Base-by-base conservation (phyloP, 2,113 vertebrate genomes). In the Melanerpes aurifrons region DNA sequence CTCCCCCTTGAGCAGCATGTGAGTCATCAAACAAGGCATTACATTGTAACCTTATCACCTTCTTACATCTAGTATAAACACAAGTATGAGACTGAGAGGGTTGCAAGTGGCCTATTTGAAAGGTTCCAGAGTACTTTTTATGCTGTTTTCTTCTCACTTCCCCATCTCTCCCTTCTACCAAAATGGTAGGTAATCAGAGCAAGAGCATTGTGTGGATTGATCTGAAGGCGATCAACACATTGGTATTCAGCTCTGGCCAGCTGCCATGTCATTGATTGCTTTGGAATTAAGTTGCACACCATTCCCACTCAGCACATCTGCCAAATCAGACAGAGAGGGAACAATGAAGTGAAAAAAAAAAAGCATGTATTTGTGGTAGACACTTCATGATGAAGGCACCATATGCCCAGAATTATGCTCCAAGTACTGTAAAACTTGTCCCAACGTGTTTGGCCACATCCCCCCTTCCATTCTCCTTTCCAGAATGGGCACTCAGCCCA, bases 181-280 rank as follows among this genome's bases (percentile, higher is more conserved):
- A 97, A 95, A 93, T 97, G 96, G 96, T 96, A 98, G 96, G 97
- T 97, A 97, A 96, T 94, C 91, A 72, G 92, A 81, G 95, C 96
- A 95, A 93, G 94, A 97, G 95, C 94, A 93, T 96, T 87, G 92
- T 98, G 97, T 87, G 97, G 97, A 98, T 98, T 97, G 98, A 98
- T 97, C 96, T 94, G 96, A 93, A 97, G 94, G 93, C 83, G 92
- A 97, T 98, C 97, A 80, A 94, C 92, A 9, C 93, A 90, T 90
- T 37, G 73, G 97, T 96, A 96, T 94, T 95, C 96, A 89, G 97
- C 96, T 97, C 90, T 40, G 90, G 97, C 97, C 94, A 90, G 94
- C 97, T 94, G 96, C 92, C 35, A 40, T 95, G 97, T 74, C 98
- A 96, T 97, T 95, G 97, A 97, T 96, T 97, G 96, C 96, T 97